A percentile compares a stretch with the other conserved stretches of the same genome.
These are phyloP conservation scores for Galeopsomyia nigrocyanea DNA, from an alignment of 2,888 invertebrate species.

Conservation along the genomic window DNA sequence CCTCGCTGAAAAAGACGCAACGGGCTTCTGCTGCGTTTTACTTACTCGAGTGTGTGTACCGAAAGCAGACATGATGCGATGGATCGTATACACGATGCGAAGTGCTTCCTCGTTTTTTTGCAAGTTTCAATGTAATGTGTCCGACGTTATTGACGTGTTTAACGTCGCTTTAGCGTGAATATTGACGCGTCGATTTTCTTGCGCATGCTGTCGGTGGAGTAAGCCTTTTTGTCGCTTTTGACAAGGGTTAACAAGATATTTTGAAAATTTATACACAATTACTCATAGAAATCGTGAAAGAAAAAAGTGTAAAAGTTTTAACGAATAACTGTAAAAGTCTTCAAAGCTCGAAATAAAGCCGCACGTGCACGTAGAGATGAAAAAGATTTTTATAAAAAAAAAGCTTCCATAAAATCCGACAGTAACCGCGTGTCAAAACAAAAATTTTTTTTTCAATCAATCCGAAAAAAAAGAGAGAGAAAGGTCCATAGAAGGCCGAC, in stretches of 20 bases:
- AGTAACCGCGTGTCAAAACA: background rate
- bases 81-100: constrained; percentile 1
- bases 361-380: no score
- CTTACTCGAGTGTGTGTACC: background rate
- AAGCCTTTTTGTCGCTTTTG: no score
- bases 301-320: no score
- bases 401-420: background rate
- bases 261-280: no score
- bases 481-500: constrained; percentile 8
- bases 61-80: constrained; percentile 8
- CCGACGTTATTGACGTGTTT: background rate
- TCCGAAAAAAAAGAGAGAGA: constrained; percentile 25
- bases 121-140: background rate
- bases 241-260: no score
- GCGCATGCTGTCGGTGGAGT: no score
- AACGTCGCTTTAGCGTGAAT: background rate
- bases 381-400: no score
- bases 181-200: no score
- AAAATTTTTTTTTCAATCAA: constrained; percentile 28
- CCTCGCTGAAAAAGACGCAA: background rate
- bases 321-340: no score
- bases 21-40: background rate
- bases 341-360: no score
- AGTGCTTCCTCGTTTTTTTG: background rate
- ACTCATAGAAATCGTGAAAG: no score